Evolutionary conservation across 2,113 vertebrate genomes (phyloP), one percentile per base, ranked within the genome.

Genomic region (Cebus imitator): DNA sequence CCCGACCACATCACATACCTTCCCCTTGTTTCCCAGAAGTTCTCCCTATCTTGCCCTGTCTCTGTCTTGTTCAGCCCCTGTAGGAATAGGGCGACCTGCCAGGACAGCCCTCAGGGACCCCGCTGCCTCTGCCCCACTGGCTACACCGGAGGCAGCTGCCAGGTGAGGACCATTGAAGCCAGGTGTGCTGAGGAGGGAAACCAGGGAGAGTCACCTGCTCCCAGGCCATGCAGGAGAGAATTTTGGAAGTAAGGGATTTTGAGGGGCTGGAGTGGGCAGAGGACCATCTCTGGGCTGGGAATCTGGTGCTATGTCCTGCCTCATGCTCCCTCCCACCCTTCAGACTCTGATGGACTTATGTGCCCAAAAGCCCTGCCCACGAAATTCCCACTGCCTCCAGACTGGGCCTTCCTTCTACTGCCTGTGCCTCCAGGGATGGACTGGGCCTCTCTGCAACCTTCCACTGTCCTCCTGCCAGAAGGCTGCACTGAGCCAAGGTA

Each of bases 391-490:
- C 35, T 98, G 98, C 96, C 87, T 97, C 50, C 96, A 97, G 61
- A 94, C 66, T 0, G 98, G 94, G 12, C 93, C 92, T 10, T 96
- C 94, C 21, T 97, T 98, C 64, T 92, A 85, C n/a, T 98, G 98
- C 83, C 85, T 95, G 18, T 98, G 98, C 93, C 88, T 92, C 48
- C 95, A 87, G 40, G 98, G 98, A 68, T 98, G 98, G 98, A 81
- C 87, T 0, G 98, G 98, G 16, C 91, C 95, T 55, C 97, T 96
- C 90, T 98, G 98, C 18, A 89, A 96, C 14, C 37, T 93, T 0
- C 98, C 97, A 0, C 84, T 97, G 30, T 95, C 97, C 40, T 76
- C 97, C 68, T 98, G 98, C 76, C 97, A 96, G 84, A 93, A 79
- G 64, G 97, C 93, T 8, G 97, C 97, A 0, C 58, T 95, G 61